Evolutionary conservation across 2,113 vertebrate genomes (phyloP), one percentile per base, ranked within the genome.

Genomic region (Peromyscus maniculatus): DNA sequence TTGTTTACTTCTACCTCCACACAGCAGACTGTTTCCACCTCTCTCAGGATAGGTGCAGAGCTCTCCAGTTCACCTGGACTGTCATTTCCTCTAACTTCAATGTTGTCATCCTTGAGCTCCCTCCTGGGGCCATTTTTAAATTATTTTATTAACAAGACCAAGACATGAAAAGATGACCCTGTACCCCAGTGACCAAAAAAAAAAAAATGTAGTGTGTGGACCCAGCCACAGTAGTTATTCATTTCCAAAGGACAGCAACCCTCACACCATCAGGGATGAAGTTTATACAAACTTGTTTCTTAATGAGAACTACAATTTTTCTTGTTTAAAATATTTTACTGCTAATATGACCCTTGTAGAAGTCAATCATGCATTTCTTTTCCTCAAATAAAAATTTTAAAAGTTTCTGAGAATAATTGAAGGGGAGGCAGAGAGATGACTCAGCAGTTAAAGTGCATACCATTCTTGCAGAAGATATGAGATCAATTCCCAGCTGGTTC

Each of bases 321-420:
- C 93, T 90, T 96, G 90, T 96, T 98, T 72, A 95, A 96, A 97
- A 97, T 90, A 93, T 91, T 96, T 97, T 74, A 94, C 94, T 97
- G 87, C 95, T 95, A 94, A 93, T 57, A 97, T 94, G 93, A 91
- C 96, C 96, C 96, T 97, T 91, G 97, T 97, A 98, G 97, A 98
- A 97, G 97, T 67, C 66, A 69, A 49, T 52, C 5, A 1, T 87
- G 31, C 46, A 36, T 89, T 49, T 36, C 88, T 97, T 98, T 91
- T 46, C 71, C 93, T 96, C 62, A 74, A 93, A 89, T 93, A 94
- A 88, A 96, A 96, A 88, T 59, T 96, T 91, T 33, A 3, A 17
- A 86, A 12, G 26, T 64, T 84, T 33, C 62, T 66, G 39, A 86
- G 62, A 31, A 86, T 46, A 66, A 46, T 3, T 12, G 36, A 66